Conservation (phyloP, 1,140 invertebrate species). For the Amphibalanus amphitrite region DNA sequence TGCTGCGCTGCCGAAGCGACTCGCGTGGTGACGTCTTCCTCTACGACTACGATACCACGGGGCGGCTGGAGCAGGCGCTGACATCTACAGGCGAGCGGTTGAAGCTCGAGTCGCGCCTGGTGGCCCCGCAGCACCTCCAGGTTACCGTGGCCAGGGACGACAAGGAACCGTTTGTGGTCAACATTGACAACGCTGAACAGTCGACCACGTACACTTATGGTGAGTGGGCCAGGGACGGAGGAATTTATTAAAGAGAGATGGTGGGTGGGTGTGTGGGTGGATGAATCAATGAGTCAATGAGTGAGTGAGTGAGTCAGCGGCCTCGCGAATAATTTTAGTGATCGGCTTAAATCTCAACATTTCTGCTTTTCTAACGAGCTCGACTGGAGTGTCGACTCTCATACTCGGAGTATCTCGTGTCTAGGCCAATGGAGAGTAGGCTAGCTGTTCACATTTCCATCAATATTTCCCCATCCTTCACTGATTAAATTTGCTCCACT, state of each 20-base stretch:
- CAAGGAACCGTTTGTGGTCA: not conserved
- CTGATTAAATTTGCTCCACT: not conserved
- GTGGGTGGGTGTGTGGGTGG: too few relatives aligned
- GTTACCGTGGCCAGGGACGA: not conserved
- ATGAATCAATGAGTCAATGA: not conserved
- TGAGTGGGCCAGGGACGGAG: not conserved
- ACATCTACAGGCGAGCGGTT: slow-evolving; percentile 16
- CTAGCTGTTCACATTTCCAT: not conserved
- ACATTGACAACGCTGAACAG: not conserved
- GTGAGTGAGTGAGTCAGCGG: too few relatives aligned
- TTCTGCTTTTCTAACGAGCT: not conserved
- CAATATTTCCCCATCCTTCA: not conserved
- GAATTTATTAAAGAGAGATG: too few relatives aligned
- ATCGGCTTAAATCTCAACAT: not conserved
- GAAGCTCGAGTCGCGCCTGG: slow-evolving; percentile 15
- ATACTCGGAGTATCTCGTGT: not conserved
- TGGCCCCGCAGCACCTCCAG: not conserved
- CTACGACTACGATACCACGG: slow-evolving; percentile 33
- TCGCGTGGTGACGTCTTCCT: slow-evolving; percentile 22
- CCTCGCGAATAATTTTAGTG: not conserved
- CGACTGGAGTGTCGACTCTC: not conserved
- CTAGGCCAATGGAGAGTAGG: not conserved
- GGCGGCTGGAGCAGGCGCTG: slow-evolving; percentile 19
- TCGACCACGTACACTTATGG: not conserved
- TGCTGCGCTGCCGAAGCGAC: slow-evolving; percentile 19